phyloP scores from a whole-genome alignment of 2,113 vertebrate genomes.

The Pagrus major region DNA sequence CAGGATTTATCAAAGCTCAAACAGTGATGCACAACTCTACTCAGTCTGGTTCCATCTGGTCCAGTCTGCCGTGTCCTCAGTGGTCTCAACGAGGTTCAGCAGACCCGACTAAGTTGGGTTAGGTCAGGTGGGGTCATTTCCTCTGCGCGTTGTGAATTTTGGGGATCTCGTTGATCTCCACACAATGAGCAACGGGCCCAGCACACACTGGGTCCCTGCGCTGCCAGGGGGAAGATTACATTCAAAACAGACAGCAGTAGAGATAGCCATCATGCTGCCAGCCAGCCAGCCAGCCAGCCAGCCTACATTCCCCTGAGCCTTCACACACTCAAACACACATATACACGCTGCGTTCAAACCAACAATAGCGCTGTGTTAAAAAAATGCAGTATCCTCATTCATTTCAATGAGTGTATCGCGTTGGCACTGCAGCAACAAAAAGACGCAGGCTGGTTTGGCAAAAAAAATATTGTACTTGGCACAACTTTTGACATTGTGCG shows the following conservation, averaged over 20 bases:
- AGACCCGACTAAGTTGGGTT: conserved; percentile 51
- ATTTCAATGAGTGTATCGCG: conserved; percentile 15
- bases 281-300: conserved; percentile 50
- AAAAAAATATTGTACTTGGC: background rate
- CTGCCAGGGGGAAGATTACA: conserved; percentile 69
- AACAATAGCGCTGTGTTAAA: conserved; percentile 27
- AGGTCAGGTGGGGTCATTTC: conserved; percentile 75
- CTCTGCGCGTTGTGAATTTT: conserved; percentile 67
- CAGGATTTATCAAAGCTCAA: conserved; percentile 41
- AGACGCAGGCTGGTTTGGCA: background rate
- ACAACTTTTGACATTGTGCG: background rate
- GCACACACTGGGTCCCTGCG: conserved; percentile 48
- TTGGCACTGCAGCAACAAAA: conserved; percentile 1
- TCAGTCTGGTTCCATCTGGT: conserved; percentile 62
- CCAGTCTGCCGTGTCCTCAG: conserved; percentile 41
- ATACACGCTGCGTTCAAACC: background rate
- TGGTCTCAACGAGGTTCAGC: conserved; percentile 37
- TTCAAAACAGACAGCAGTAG: conserved; percentile 57
- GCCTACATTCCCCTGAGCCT: conserved; percentile 59
- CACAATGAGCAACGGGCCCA: conserved; percentile 69
- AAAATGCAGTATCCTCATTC: conserved; percentile 15
- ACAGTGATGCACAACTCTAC: conserved; percentile 15
- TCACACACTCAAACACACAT: conserved; percentile 32
- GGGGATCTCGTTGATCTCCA: conserved; percentile 72
- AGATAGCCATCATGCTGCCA: conserved; percentile 71